A percentile compares a stretch with the other conserved stretches of the same genome.
Conservation (phyloP, 1,140 invertebrate genomes). For the Drosophila malerkotliana region DNA sequence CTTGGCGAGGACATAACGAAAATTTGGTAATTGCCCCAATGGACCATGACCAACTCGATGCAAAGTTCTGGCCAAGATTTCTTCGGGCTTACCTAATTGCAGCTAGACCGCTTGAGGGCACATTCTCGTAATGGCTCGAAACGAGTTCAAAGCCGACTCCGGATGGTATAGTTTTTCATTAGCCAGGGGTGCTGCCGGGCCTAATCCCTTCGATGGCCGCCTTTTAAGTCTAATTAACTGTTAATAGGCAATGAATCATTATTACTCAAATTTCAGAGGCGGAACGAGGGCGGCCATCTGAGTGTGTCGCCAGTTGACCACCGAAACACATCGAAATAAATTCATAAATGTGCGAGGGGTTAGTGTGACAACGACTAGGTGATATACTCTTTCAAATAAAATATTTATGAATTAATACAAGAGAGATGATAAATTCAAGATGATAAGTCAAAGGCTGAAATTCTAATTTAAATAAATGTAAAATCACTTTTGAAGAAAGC, state of each 20-base stretch:
- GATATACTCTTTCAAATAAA: conserved; percentile 4
- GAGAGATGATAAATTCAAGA: too few relatives aligned
- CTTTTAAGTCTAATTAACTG: conserved; percentile 82
- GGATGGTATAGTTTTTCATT: conserved; percentile 72
- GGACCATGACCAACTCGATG: conserved; percentile 33
- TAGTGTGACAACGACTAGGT: not conserved
- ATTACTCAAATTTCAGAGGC: conserved; percentile 75
- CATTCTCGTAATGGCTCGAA: conserved; percentile 62
- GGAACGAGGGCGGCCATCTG: conserved; percentile 26
- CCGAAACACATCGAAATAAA: conserved; percentile 56
- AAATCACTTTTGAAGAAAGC: too few relatives aligned
- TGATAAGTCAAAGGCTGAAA: too few relatives aligned
- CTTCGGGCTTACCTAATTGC: conserved; percentile 57
- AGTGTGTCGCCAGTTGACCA: conserved; percentile 27
- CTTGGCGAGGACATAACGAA: conserved; percentile 16
- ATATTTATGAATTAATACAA: not conserved
- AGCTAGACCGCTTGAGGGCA: conserved; percentile 58
- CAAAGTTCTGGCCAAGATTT: conserved; percentile 31
- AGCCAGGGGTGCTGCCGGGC: conserved; percentile 30
- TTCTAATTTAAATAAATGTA: not conserved
- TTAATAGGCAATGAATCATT: conserved; percentile 82
- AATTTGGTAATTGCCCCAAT: conserved; percentile 56
- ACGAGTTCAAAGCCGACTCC: conserved; percentile 69
- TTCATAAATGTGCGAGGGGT: conserved; percentile 40
- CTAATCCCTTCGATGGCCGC: conserved; percentile 71